Conservation (phyloP, 2,888 invertebrate species). For the Pristionchus fissidentatus region DNA sequence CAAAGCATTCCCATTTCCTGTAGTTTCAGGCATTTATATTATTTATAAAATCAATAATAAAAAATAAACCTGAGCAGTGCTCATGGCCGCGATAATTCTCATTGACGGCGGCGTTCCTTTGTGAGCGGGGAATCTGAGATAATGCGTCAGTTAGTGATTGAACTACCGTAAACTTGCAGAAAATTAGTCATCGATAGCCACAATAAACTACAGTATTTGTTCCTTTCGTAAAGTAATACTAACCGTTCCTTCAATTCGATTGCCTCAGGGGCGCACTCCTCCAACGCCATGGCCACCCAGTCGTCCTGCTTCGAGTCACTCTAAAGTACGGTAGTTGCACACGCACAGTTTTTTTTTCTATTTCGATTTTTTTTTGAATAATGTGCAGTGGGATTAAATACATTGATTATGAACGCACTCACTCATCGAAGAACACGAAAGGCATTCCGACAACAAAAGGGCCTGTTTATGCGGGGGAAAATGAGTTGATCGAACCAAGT, state of each 20-base stretch:
- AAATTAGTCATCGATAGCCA: neutral
- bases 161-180: no score
- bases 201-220: neutral
- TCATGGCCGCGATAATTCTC: conserved; percentile 49
- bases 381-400: no score
- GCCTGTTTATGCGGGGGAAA: no score
- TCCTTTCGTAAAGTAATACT: neutral
- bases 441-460: no score
- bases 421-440: no score
- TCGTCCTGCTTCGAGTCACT: conserved; percentile 52
- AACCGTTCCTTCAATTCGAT: neutral
- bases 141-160: neutral
- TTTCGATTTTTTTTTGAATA: no score
- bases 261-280: conserved; percentile 54
- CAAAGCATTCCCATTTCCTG: neutral
- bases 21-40: neutral
- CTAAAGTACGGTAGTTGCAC: no score
- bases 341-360: no score
- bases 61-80: conserved; percentile 46
- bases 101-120: conserved; percentile 58
- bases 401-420: no score
- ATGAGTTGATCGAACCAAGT: no score
- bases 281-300: conserved; percentile 57
- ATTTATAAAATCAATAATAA: neutral
- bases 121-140: conserved; percentile 56